Percentiles rank a stretch among this genome's conserved stretches.
Conservation (phyloP, 2,113 vertebrate genomes). For the Labeo rohita region DNA sequence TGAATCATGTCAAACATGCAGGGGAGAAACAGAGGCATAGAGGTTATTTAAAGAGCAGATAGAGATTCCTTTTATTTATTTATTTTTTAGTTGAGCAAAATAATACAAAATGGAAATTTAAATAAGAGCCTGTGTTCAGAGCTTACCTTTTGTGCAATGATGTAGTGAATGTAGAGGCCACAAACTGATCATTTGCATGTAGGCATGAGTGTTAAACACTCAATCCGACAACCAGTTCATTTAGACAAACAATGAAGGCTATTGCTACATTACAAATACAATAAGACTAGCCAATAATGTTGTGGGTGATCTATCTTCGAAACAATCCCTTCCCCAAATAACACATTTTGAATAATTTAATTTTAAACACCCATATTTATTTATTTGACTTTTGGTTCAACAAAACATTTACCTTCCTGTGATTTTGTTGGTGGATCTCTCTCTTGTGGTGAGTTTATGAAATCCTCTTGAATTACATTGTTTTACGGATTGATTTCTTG, state of each 20-base stretch:
- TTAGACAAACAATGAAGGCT: background rate
- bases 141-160: slow-evolving; percentile 18
- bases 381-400: too few relatives aligned
- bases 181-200: background rate
- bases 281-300: background rate
- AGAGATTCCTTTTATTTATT: background rate
- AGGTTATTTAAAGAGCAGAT: background rate
- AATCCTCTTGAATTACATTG: too few relatives aligned
- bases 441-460: background rate
- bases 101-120: background rate
- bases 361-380: background rate
- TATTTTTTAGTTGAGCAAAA: background rate
- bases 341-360: too few relatives aligned
- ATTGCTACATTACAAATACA: background rate
- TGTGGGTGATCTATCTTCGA: background rate
- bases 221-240: background rate
- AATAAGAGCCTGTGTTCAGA: background rate
- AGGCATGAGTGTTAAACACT: background rate
- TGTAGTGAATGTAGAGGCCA: slow-evolving; percentile 3
- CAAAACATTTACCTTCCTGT: background rate
- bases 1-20: background rate
- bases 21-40: background rate
- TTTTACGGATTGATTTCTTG: too few relatives aligned
- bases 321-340: background rate
- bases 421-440: background rate